Percentiles rank a stretch among this genome's conserved stretches.
phyloP scores from a whole-genome alignment of 2,113 vertebrate species.

The Lichenostomus cassidix region DNA sequence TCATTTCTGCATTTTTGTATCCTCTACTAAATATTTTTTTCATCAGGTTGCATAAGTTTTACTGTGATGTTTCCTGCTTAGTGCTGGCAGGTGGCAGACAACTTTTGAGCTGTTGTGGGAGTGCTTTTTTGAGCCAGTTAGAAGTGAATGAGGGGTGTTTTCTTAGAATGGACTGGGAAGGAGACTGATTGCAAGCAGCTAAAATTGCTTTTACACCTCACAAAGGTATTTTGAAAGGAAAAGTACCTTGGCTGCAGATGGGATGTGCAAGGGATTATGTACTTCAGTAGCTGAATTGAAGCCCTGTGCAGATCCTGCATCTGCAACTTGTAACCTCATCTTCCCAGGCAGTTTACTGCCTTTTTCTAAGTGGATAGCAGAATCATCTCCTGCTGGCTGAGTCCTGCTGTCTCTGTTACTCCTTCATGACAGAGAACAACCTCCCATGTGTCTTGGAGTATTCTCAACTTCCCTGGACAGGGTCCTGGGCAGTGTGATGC shows the following conservation, averaged over 20 bases:
- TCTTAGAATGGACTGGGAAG: background rate
- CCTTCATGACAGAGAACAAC: rapidly evolving
- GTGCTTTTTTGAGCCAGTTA: background rate
- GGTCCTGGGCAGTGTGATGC: background rate
- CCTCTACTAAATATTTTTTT: background rate
- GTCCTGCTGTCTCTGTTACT: background rate
- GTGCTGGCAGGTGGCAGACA: background rate
- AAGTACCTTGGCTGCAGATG: background rate
- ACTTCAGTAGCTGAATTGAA: background rate
- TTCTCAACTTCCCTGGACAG: background rate
- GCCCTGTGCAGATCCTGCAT: background rate
- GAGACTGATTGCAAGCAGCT: background rate
- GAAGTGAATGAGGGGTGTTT: background rate
- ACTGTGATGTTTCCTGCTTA: background rate
- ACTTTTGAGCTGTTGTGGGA: background rate
- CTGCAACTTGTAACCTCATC: background rate
- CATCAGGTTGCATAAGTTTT: background rate
- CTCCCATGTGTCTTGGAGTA: background rate
- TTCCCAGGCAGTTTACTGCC: background rate
- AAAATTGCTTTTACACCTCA: background rate
- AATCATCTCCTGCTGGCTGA: background rate
- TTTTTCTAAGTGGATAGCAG: background rate
- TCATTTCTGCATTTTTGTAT: background rate
- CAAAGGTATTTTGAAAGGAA: background rate
- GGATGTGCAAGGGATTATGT: background rate